Evolutionary conservation across 2,113 vertebrate genomes (phyloP).

Genomic region (Limnothrissa miodon): DNA sequence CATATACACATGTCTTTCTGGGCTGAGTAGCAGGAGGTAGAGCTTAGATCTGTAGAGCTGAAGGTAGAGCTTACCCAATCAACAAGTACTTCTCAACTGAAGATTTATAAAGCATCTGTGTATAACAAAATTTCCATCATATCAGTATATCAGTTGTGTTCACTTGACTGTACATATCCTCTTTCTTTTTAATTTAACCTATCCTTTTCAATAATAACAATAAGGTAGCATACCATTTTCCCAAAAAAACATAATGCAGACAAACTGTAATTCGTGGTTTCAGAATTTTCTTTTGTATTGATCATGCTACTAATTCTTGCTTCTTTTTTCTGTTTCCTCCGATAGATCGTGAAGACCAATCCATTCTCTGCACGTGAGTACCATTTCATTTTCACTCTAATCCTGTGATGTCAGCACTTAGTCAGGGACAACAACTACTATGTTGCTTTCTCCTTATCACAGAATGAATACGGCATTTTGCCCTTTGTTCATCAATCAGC

Average conservation of each 20-base stretch:
- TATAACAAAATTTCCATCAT: too few species aligned
- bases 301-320: slow-evolving; percentile 34
- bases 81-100: not conserved
- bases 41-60: too few species aligned
- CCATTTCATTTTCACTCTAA: not conserved
- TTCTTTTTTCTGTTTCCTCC: slow-evolving; percentile 51
- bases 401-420: not conserved
- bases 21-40: too few species aligned
- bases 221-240: not conserved
- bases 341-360: slow-evolving; percentile 94
- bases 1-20: not conserved
- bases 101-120: not conserved
- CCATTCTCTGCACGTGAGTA: slow-evolving; percentile 97
- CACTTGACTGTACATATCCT: not conserved
- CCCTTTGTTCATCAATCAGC: not conserved
- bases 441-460: not conserved
- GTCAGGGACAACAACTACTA: not conserved
- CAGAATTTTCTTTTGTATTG: too few species aligned
- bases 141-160: not conserved
- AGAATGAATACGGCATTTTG: not conserved
- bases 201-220: not conserved
- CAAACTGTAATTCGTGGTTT: too few species aligned
- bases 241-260: not conserved
- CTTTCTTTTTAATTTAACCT: not conserved
- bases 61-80: not conserved